Percentiles rank a stretch among this genome's conserved stretches.
Evolutionary conservation across 2,888 invertebrate species (phyloP).

Genomic region (Tiliacea aurago): DNA sequence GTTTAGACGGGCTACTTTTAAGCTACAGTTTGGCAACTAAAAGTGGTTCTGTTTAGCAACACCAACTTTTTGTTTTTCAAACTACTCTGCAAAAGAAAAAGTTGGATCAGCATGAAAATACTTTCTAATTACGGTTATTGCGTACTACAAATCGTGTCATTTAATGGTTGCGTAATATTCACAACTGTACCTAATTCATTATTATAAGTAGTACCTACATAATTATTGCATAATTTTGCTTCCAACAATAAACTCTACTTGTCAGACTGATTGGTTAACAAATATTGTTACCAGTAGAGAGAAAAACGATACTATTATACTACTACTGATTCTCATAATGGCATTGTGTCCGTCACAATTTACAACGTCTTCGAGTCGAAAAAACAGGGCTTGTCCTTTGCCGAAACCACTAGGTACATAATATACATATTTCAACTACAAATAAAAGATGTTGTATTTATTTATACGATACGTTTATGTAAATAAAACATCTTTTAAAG

Average conservation of each 20-base stretch:
- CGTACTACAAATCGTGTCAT: not conserved
- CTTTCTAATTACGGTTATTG: not conserved
- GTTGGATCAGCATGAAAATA: not conserved
- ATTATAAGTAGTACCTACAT: not conserved
- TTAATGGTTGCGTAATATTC: not conserved
- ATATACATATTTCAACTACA: not conserved
- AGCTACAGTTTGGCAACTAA: conserved; percentile 5
- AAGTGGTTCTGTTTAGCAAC: not conserved
- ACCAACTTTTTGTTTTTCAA: no score
- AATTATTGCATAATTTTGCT: not conserved
- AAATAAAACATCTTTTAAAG: no score
- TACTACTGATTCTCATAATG: not conserved
- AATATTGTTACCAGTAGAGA: not conserved
- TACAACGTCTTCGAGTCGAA: not conserved
- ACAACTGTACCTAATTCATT: not conserved
- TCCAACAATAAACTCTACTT: not conserved
- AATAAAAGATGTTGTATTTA: not conserved
- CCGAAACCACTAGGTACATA: no score
- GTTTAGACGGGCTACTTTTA: conserved; percentile 8
- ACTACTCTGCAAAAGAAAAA: not conserved
- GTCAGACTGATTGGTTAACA: not conserved
- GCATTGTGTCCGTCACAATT: not conserved
- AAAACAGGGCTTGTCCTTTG: not conserved
- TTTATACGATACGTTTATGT: no score
- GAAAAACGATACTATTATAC: not conserved